A percentile compares a stretch with the other conserved stretches of the same genome.
Evolutionary conservation across 2,888 invertebrate species (phyloP).

Genomic region (Atethmia centrago): DNA sequence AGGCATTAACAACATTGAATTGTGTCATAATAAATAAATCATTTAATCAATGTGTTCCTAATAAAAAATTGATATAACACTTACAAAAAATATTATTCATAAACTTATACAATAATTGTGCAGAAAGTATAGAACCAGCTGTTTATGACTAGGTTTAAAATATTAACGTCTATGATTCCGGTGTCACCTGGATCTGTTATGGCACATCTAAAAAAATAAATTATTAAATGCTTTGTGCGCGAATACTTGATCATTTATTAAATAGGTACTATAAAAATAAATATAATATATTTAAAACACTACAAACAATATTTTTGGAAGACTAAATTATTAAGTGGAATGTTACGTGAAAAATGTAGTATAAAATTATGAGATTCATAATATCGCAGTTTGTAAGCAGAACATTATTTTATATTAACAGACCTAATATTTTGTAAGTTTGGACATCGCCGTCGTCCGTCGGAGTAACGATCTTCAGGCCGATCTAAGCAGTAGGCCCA

Average conservation of each 20-base stretch:
- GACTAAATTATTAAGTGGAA: conserved; percentile 69
- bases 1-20: conserved; percentile 77
- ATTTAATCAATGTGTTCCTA: conserved; percentile 53
- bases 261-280: conserved; percentile 61
- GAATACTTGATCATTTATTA: conserved; percentile 47
- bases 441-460: conserved; percentile 31
- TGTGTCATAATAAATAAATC: conserved; percentile 65
- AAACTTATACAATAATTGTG: conserved; percentile 62
- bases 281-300: conserved; percentile 47
- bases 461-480: conserved; percentile 46
- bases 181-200: too few species aligned
- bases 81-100: conserved; percentile 47
- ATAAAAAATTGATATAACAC: conserved; percentile 66
- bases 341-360: conserved; percentile 55
- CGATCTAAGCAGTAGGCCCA: conserved; percentile 60
- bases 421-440: conserved; percentile 50
- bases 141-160: conserved; percentile 65
- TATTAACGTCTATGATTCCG: too few species aligned
- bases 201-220: conserved; percentile 62
- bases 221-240: conserved; percentile 59
- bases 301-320: conserved; percentile 66
- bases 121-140: conserved; percentile 59
- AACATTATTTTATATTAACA: conserved; percentile 38
- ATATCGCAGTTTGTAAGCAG: conserved; percentile 54
- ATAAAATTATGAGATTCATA: conserved; percentile 54